These are phyloP conservation scores for Drosophila multiciliata DNA, from an alignment of 2,888 invertebrate species.

Conservation along the genomic window DNA sequence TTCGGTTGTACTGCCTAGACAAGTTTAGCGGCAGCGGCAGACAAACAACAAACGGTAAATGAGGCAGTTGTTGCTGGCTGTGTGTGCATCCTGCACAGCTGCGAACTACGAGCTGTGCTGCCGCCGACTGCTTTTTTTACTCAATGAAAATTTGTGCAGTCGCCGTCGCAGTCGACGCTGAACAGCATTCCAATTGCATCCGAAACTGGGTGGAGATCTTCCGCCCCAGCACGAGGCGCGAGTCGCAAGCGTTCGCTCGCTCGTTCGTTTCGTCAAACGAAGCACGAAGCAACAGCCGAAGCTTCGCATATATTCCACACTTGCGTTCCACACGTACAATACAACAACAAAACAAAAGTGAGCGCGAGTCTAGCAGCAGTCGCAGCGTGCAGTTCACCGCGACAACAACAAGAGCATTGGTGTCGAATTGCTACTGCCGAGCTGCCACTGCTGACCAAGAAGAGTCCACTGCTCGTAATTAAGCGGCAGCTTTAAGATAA, in stretches of 20 bases:
- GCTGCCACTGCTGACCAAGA: slow-evolving; percentile 31
- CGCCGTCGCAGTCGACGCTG: slow-evolving; percentile 41
- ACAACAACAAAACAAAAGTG: slow-evolving; percentile 59
- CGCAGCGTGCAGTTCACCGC: slow-evolving; percentile 55
- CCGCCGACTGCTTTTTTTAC: slow-evolving; percentile 61
- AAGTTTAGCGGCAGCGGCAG: slow-evolving; percentile 60
- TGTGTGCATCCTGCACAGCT: slow-evolving; percentile 69
- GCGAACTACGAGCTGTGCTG: slow-evolving; percentile 23
- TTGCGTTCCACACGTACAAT: slow-evolving; percentile 60
- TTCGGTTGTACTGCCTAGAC: slow-evolving; percentile 59
- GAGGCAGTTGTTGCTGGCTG: slow-evolving; percentile 50
- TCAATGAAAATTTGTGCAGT: slow-evolving; percentile 76
- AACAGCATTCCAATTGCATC: slow-evolving; percentile 81
- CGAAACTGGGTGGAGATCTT: slow-evolving; percentile 84
- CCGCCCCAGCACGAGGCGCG: slow-evolving; percentile 72
- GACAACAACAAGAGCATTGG: slow-evolving; percentile 34
- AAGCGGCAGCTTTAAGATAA: slow-evolving; percentile 66
- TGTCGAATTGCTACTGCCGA: not conserved
- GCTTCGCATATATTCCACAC: slow-evolving; percentile 56
- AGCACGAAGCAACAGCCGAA: slow-evolving; percentile 43
- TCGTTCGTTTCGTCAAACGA: slow-evolving; percentile 24
- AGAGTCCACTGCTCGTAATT: slow-evolving; percentile 60
- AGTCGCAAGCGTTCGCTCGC: not conserved
- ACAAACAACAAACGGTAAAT: slow-evolving; percentile 71
- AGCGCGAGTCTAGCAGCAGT: slow-evolving; percentile 63